phyloP scores from a whole-genome alignment of 2,797 vertebrate species.

The Periophthalmus magnuspinnatus region DNA sequence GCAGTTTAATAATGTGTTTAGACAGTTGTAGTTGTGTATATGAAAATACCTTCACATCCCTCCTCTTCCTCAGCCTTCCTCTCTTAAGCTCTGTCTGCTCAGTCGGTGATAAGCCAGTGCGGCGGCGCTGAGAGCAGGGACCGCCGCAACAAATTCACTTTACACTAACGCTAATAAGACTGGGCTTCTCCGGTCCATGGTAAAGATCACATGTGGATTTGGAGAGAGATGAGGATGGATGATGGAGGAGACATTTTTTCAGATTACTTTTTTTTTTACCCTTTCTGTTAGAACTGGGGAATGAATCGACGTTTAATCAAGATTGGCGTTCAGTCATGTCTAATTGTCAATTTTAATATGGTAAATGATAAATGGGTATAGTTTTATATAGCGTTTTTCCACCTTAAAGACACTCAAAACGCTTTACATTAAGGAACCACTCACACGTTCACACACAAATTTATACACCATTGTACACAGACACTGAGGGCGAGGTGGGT shows the following conservation, averaged over 20 bases:
- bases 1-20: conserved; percentile 3
- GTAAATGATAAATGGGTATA: too few relatives aligned
- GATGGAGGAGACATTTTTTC: conserved; percentile 53
- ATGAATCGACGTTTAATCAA: too few relatives aligned
- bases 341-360: too few relatives aligned
- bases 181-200: conserved; percentile 42
- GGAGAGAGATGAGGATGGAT: conserved; percentile 37
- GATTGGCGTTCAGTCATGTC: too few relatives aligned
- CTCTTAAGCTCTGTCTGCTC: conserved; percentile 58
- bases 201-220: conserved; percentile 57
- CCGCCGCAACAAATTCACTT: conserved; percentile 64
- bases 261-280: conserved; percentile 24
- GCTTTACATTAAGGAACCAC: too few relatives aligned
- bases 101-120: conserved; percentile 62
- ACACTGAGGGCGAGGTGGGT: too few relatives aligned
- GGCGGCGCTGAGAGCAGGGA: conserved; percentile 54
- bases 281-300: background rate
- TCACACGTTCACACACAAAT: too few relatives aligned
- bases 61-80: conserved; percentile 22
- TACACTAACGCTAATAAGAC: conserved; percentile 69
- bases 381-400: too few relatives aligned
- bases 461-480: too few relatives aligned
- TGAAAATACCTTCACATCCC: conserved; percentile 8
- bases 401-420: too few relatives aligned
- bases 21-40: conserved; percentile 9